Base-by-base conservation (phyloP, 2,888 invertebrate species). In the Ornithoptera priamus region DNA sequence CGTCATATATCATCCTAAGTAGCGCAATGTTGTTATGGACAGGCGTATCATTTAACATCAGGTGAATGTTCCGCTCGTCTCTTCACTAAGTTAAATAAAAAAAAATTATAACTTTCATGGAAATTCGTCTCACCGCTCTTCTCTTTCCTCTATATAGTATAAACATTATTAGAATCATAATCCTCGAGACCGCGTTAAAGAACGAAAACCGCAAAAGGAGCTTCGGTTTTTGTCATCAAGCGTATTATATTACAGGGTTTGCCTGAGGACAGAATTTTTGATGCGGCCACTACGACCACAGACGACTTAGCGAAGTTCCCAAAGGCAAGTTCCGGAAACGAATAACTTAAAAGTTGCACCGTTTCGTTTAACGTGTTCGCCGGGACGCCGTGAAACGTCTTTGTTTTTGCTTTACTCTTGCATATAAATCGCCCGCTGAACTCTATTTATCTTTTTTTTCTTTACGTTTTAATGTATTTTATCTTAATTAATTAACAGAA, bases 311-410 rank as follows among this genome's bases (percentile, higher is more conserved):
- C 60, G 65, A 75, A 77, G 72, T 77, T 78, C 73, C 69, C 65
- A 63, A 66, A 67, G 50, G 63, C 72, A 69, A 68, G 65, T 69
- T 59, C 62, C 62, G 61, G 62, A 67, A 74, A 77, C 76, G 81
- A 81, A 83, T 82, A 81, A 81, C 78, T 82, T 81, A 81, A 81
- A 83, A 83, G 78, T 81, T 80, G 60, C 72, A 60, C 68, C 71
- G 67, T 71, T 73, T 63, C 62, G 65, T 72, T 73, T 74, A 73
- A 75, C 71, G 72, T 68, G 72, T 62, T 73, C 64, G 58, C 53
- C 66, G 71, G 70, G 50, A 57, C 64, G 58, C 53, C 66, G 71
- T 69, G 50, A 57, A 57, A 67, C 59, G 73, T 75, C 71, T 76
- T 73, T 72, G 69, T 72, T 72, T 73, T 71, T 53, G 53, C 68